These are phyloP conservation scores for Emmelina monodactyla DNA, from an alignment of 2,888 invertebrate species.

Conservation along the genomic window DNA sequence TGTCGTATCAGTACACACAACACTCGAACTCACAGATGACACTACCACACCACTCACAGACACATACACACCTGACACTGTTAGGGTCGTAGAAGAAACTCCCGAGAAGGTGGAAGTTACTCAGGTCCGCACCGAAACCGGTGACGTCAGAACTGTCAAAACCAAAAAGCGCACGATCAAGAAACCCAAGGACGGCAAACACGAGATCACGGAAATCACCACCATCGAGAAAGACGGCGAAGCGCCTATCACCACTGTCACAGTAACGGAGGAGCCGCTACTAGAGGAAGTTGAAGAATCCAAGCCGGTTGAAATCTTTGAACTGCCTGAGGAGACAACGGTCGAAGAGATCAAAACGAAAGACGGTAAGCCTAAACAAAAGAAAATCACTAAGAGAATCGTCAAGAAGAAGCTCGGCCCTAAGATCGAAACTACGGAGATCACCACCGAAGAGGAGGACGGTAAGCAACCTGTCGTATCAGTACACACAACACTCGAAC, in stretches of 20 bases:
- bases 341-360: constrained; percentile 24
- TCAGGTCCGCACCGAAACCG: constrained; percentile 18
- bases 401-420: constrained; percentile 41
- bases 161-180: constrained; percentile 49
- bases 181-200: constrained; percentile 38
- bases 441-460: constrained; percentile 13
- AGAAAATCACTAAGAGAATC: constrained; percentile 31
- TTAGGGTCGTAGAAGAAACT: not conserved
- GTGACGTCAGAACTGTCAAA: constrained; percentile 30
- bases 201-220: constrained; percentile 46
- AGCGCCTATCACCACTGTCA: constrained; percentile 29
- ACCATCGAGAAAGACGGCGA: constrained; percentile 43
- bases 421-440: constrained; percentile 22
- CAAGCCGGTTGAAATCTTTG: constrained; percentile 17
- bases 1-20: constrained; percentile 10
- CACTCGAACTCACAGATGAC: constrained; percentile 12
- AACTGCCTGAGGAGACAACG: constrained; percentile 32
- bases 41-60: constrained; percentile 16
- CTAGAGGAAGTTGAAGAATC: constrained; percentile 28
- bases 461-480: constrained; percentile 30
- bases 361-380: constrained; percentile 26
- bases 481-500: constrained; percentile 29
- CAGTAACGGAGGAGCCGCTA: constrained; percentile 23
- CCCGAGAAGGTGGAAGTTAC: constrained; percentile 15
- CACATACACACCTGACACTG: not conserved